Evolutionary conservation across 2,888 invertebrate species (phyloP).

Genomic region (Lamellibrachia satsuma): DNA sequence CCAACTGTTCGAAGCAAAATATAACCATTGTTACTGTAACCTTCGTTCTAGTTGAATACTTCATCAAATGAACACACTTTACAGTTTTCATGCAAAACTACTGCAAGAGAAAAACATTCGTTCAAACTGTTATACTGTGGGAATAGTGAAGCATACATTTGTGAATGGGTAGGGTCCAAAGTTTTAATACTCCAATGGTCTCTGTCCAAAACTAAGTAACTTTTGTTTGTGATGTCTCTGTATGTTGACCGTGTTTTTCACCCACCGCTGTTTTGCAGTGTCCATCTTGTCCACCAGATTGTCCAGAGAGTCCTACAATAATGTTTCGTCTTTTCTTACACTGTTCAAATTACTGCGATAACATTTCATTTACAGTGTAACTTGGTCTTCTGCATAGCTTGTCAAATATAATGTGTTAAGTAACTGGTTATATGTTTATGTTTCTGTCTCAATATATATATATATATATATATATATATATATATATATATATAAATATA

Average conservation of each 20-base stretch:
- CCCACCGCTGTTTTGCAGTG: neutral
- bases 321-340: neutral
- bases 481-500: neutral
- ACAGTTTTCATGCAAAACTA: neutral
- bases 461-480: constrained; percentile 19
- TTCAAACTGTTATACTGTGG: neutral
- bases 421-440: too few species aligned
- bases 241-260: neutral
- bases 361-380: neutral
- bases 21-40: too few species aligned
- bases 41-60: neutral
- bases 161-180: too few species aligned
- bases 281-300: neutral
- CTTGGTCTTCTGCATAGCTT: too few species aligned
- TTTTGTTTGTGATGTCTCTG: neutral
- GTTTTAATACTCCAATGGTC: neutral
- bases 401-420: too few species aligned
- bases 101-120: neutral
- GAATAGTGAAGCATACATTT: neutral
- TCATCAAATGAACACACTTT: neutral
- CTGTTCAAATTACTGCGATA: neutral
- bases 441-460: neutral
- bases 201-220: neutral
- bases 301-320: neutral
- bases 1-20: too few species aligned